Conservation (phyloP, 2,888 invertebrate genomes). For the Xanthia icteritia region DNA sequence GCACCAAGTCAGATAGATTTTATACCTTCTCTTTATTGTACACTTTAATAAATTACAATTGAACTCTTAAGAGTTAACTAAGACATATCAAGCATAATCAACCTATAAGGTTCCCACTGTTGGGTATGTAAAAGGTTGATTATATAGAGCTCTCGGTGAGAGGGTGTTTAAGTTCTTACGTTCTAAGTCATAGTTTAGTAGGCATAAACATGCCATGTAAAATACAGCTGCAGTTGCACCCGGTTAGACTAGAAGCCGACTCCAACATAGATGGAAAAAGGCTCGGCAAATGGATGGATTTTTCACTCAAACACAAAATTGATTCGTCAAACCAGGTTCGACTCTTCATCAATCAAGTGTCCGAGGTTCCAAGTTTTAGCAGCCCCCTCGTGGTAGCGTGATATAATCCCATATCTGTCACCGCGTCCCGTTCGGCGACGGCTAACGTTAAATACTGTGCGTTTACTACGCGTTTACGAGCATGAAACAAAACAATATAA, state of each 20-base stretch:
- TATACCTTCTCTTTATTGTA: neutral
- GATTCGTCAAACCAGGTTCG: slow-evolving; percentile 33
- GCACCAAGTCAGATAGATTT: neutral
- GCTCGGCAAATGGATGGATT: neutral
- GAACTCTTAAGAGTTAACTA: neutral
- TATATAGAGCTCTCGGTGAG: too few species aligned
- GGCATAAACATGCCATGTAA: neutral
- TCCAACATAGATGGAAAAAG: neutral
- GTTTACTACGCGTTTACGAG: slow-evolving; percentile 69
- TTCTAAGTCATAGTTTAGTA: too few species aligned
- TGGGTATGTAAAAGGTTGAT: neutral
- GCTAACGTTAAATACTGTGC: slow-evolving; percentile 73
- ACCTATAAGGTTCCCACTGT: neutral
- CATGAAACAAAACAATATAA: slow-evolving; percentile 72
- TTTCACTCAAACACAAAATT: slow-evolving; percentile 26
- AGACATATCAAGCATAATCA: neutral
- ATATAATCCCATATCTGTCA: slow-evolving; percentile 80
- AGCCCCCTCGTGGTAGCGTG: slow-evolving; percentile 75
- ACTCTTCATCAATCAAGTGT: slow-evolving; percentile 47
- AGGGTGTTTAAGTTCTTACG: too few species aligned
- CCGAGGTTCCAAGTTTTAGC: slow-evolving; percentile 54
- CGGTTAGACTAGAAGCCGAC: neutral
- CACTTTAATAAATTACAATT: neutral
- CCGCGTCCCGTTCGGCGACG: slow-evolving; percentile 74
- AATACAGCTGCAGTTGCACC: neutral